phyloP scores from a whole-genome alignment of 2,113 vertebrate species.

The human region DNA sequence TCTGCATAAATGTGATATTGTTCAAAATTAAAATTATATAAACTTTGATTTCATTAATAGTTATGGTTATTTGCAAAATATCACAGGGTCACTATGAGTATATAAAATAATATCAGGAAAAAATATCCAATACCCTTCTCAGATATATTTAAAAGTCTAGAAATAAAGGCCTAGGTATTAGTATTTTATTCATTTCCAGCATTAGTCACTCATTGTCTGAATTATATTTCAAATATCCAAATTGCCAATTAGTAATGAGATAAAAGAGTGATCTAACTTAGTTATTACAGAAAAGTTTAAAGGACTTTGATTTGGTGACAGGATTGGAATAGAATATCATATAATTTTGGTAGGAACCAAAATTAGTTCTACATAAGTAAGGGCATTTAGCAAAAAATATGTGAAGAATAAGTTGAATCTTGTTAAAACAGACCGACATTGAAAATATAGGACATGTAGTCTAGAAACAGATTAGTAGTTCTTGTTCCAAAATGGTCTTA shows the following conservation, averaged over 20 bases:
- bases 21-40: not conserved
- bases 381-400: not conserved
- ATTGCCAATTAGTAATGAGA: not conserved
- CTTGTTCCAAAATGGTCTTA: not conserved
- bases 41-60: not conserved
- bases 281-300: not conserved
- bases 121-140: not conserved
- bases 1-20: not conserved
- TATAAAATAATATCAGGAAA: not conserved
- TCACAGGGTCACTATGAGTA: not conserved
- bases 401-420: not conserved
- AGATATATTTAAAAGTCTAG: not conserved
- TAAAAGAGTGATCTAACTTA: not conserved
- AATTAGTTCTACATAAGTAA: conserved; percentile 10
- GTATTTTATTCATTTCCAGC: not conserved
- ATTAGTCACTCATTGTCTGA: not conserved
- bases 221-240: not conserved
- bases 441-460: not conserved
- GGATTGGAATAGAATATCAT: not conserved
- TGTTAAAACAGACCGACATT: not conserved
- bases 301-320: not conserved
- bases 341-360: not conserved
- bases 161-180: not conserved
- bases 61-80: not conserved
- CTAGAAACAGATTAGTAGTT: not conserved